Base-by-base conservation (phyloP, 37 sponge, comb jelly and placozoan genomes). In the Ianthella basta region DNA sequence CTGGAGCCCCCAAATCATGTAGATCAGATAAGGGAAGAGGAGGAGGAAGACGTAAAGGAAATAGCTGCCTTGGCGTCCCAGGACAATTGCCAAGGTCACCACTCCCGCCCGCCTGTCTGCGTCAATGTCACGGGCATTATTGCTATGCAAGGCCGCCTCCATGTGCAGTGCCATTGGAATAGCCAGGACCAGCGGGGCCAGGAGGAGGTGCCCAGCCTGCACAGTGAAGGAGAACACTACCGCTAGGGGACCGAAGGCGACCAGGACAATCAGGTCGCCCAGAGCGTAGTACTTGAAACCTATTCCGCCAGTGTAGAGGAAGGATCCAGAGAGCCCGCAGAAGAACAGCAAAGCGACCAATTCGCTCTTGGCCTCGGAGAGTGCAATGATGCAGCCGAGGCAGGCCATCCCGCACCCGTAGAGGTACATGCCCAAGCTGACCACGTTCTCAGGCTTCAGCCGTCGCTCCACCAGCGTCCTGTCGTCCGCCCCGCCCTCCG, bases 271-370 rank as follows among this genome's bases (percentile, higher is more conserved):
- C 0, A 96, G 78, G 55, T 96, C 96, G 14, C 96, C 96, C 18
- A 93, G 72, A 25, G 90, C 88, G 72, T 93, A 91, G 61, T 93
- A 93, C 79, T 96, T 96, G 69, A 96, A 82, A 55, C 92, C 89
- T 70, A 92, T 85, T 35, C 94, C 96, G 77, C 96, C 94, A 23
- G 91, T 96, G 80, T 96, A 96, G 27, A 91, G 40, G 59, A 96
- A 96, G 12, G 96, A 96, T 19, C 91, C 87, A 0, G 95, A 93
- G 35, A 96, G 83, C 12, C 96, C 96, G 15, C 96, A 95, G 60
- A 96, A 96, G 87, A 93, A 96, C 23, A 96, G 55, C 4, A 82
- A 73, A 1, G 96, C 92, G 15, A 96, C 29, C 53, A 70, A 61
- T 39, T 82, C 70, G 55, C 84, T 88, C 66, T 82, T 81, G 27